Conservation (phyloP, 2,797 vertebrate genomes). For the Poecilia picta region DNA sequence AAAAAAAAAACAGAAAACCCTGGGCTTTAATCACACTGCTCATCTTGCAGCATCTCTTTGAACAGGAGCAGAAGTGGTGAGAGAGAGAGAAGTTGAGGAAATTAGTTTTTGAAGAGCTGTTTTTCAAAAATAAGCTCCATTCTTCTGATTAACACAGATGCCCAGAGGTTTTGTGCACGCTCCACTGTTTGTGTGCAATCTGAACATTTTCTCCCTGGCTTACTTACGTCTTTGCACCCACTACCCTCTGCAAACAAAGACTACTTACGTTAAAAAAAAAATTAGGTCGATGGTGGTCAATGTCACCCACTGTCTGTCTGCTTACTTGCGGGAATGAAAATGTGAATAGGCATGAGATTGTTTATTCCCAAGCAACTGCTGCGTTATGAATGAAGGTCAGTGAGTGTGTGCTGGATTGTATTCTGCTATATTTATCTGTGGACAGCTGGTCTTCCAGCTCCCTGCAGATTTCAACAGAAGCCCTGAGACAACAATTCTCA, state of each 20-base stretch:
- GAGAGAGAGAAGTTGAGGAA: constrained; percentile 42
- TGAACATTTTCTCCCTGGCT: constrained; percentile 43
- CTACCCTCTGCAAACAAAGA: constrained; percentile 40
- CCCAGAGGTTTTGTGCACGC: constrained; percentile 50
- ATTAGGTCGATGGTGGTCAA: constrained; percentile 44
- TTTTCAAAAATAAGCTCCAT: constrained; percentile 46
- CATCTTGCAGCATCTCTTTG: constrained; percentile 16
- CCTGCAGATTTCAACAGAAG: constrained; percentile 29
- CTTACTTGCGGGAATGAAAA: constrained; percentile 27
- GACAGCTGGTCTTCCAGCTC: constrained; percentile 49
- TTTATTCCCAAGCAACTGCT: constrained; percentile 54
- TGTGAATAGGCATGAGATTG: constrained; percentile 40
- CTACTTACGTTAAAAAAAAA: constrained; percentile 45
- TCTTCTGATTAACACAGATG: constrained; percentile 51
- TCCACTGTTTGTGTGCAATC: constrained; percentile 29
- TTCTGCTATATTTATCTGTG: constrained; percentile 28
- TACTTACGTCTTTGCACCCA: constrained; percentile 32
- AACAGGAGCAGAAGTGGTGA: constrained; percentile 44
- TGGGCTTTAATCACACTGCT: background rate
- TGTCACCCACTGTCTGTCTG: constrained; percentile 39
- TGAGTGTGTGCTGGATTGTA: constrained; percentile 15
- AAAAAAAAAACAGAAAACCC: background rate
- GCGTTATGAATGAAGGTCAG: constrained; percentile 58
- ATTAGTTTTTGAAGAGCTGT: constrained; percentile 53
- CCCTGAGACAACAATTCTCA: constrained; percentile 11